phyloP scores from a whole-genome alignment of 2,797 vertebrate genomes.

The Acipenser transmontanus region DNA sequence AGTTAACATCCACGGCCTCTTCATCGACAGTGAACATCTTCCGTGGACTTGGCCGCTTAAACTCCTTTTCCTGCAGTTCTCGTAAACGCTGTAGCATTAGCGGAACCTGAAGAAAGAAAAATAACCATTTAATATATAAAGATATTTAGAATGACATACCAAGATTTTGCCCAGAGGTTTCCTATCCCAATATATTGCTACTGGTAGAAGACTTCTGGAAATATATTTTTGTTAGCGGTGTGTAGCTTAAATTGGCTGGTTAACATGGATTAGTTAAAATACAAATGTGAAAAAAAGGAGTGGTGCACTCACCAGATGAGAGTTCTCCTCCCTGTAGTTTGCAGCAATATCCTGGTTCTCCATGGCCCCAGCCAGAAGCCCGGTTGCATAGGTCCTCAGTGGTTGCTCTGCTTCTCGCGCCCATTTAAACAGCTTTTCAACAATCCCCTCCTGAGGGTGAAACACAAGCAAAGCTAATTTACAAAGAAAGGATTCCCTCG shows the following conservation, averaged over 20 bases:
- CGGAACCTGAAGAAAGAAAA: constrained; percentile 68
- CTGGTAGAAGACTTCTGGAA: too few relatives aligned
- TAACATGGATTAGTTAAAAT: too few relatives aligned
- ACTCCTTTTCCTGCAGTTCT: constrained; percentile 85
- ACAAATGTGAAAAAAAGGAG: too few relatives aligned
- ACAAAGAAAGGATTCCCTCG: background rate
- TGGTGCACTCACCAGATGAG: constrained; percentile 73
- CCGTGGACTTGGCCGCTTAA: constrained; percentile 78
- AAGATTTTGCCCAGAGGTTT: too few relatives aligned
- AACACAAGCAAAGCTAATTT: constrained; percentile 20
- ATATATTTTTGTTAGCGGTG: too few relatives aligned
- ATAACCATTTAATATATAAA: background rate
- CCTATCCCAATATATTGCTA: too few relatives aligned
- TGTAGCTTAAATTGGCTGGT: too few relatives aligned
- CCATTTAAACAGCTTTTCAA: constrained; percentile 96
- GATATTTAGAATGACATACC: background rate
- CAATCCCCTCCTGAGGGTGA: constrained; percentile 82
- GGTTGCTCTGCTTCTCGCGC: constrained; percentile 91
- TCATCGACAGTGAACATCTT: constrained; percentile 80
- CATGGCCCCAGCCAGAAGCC: constrained; percentile 92
- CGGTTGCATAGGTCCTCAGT: constrained; percentile 87
- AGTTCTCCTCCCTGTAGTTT: constrained; percentile 97
- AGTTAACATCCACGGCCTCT: constrained; percentile 87
- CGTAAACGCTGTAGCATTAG: constrained; percentile 87
- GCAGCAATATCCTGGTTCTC: constrained; percentile 98